These are phyloP conservation scores for Nematolebias whitei DNA, from an alignment of 2,113 vertebrate genomes.

Conservation along the genomic window DNA sequence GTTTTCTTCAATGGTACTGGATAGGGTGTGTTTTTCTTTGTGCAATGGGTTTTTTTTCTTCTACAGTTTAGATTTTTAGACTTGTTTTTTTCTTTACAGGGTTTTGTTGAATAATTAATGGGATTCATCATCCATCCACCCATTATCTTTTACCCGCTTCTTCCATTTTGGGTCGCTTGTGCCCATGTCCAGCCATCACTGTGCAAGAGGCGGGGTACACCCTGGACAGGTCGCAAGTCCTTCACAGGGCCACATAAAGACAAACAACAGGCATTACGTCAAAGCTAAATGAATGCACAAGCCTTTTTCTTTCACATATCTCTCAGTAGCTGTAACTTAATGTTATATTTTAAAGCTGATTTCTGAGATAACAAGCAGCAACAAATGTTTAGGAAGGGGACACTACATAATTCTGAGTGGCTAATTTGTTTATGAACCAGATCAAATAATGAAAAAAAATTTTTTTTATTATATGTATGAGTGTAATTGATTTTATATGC, in stretches of 20 bases:
- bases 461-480: neutral
- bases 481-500: neutral
- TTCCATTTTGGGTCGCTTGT: too few species aligned
- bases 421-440: neutral
- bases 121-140: too few species aligned
- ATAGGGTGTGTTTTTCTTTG: neutral
- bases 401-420: constrained; percentile 3
- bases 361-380: constrained; percentile 1
- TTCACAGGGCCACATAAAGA: too few species aligned
- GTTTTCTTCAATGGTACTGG: neutral
- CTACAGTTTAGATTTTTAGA: neutral
- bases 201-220: too few species aligned
- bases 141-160: too few species aligned
- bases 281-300: too few species aligned
- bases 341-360: too few species aligned
- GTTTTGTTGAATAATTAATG: neutral
- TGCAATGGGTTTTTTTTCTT: neutral
- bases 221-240: too few species aligned
- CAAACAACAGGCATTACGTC: too few species aligned
- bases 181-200: too few species aligned
- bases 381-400: constrained; percentile 33
- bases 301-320: too few species aligned
- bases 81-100: neutral
- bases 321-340: too few species aligned
- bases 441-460: neutral